Evolutionary conservation across 2,888 invertebrate genomes (phyloP).

Genomic region (Parnassius smintheus): DNA sequence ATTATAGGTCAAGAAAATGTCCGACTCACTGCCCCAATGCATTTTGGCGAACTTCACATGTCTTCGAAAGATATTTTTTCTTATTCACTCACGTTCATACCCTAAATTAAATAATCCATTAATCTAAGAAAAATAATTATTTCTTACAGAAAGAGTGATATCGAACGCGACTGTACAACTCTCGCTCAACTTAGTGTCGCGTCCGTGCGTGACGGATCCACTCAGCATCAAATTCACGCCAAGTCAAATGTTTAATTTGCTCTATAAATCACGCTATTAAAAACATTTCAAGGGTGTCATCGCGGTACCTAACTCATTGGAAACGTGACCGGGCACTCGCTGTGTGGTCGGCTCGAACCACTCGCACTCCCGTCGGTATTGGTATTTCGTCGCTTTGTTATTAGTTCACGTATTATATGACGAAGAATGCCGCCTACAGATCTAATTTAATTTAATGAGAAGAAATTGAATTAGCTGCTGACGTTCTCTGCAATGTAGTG

Average conservation of each 20-base stretch:
- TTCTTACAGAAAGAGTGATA: too few relatives aligned
- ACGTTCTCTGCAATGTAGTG: constrained; percentile 9
- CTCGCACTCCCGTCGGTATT: constrained; percentile 38
- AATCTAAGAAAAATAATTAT: too few relatives aligned
- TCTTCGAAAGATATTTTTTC: too few relatives aligned
- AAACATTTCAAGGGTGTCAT: constrained; percentile 81
- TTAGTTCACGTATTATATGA: constrained; percentile 56
- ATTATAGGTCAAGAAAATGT: too few relatives aligned
- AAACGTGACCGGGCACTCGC: constrained; percentile 68
- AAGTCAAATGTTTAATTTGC: constrained; percentile 82
- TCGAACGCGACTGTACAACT: constrained; percentile 22
- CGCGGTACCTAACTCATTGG: constrained; percentile 73
- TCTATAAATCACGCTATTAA: constrained; percentile 80
- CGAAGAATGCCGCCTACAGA: constrained; percentile 48
- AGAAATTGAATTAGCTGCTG: constrained; percentile 46
- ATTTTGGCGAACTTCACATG: too few relatives aligned
- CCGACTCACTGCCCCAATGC: too few relatives aligned
- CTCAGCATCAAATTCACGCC: constrained; percentile 78
- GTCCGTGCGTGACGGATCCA: constrained; percentile 79
- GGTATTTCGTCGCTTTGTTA: constrained; percentile 53
- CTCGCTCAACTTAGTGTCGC: constrained; percentile 39
- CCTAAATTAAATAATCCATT: too few relatives aligned
- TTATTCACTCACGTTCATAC: too few relatives aligned
- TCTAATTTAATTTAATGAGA: constrained; percentile 65
- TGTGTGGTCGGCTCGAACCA: constrained; percentile 61